Percentiles rank a stretch among this genome's conserved stretches.
Evolutionary conservation across 53 echinoderm and acorn worm species (phyloP).

Genomic region (Henricia sp.): DNA sequence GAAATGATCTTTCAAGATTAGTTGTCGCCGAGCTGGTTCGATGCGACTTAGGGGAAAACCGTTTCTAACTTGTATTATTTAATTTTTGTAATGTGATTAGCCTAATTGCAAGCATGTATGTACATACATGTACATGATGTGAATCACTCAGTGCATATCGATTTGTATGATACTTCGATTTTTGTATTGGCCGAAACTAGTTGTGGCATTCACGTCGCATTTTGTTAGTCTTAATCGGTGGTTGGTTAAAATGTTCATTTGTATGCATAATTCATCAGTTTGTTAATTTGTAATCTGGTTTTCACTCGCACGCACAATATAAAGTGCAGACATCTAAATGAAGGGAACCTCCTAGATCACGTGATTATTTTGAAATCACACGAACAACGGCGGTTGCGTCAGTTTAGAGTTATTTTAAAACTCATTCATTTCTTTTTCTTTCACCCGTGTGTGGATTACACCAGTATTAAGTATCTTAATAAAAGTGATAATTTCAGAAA

Average conservation of each 20-base stretch:
- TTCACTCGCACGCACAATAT: background rate
- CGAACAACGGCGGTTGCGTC: background rate
- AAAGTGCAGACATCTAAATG: background rate
- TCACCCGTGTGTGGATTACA: constrained; percentile 55
- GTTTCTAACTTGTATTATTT: constrained; percentile 64
- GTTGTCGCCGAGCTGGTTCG: constrained; percentile 61
- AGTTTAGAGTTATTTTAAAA: background rate
- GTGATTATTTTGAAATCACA: constrained; percentile 9
- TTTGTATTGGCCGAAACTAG: constrained; percentile 27
- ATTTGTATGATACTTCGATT: constrained; percentile 41
- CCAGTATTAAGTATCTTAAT: constrained; percentile 52
- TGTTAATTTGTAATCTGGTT: constrained; percentile 29
- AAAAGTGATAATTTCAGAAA: constrained; percentile 29
- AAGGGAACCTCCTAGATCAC: background rate
- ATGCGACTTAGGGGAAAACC: constrained; percentile 40
- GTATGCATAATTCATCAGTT: constrained; percentile 7
- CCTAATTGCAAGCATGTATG: constrained; percentile 20
- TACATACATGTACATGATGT: background rate
- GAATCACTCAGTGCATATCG: background rate
- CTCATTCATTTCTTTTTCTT: constrained; percentile 16
- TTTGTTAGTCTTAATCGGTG: constrained; percentile 41
- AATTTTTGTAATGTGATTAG: constrained; percentile 31
- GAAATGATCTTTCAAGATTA: constrained; percentile 58
- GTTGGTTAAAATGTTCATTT: constrained; percentile 34
- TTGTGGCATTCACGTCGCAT: constrained; percentile 31